Evolutionary conservation across 2,888 invertebrate species (phyloP).

Genomic region (Ypsolopha scabrella): DNA sequence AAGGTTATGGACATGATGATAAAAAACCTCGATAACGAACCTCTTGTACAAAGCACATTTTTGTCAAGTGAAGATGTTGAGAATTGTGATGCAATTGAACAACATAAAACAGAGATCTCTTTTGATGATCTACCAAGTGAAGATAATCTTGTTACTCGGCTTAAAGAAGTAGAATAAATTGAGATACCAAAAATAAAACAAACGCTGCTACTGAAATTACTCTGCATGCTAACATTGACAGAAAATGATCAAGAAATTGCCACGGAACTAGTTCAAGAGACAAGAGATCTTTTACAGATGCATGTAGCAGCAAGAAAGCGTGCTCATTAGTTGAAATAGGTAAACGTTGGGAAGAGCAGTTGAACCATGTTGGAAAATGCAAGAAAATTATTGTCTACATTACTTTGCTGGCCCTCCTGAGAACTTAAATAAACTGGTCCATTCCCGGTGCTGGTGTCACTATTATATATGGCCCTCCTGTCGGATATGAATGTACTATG

Average conservation of each 20-base stretch:
- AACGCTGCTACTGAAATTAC: conserved; percentile 44
- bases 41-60: conserved; percentile 39
- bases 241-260: conserved; percentile 38
- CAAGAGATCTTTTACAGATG: conserved; percentile 59
- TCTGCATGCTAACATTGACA: conserved; percentile 45
- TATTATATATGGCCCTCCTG: conserved; percentile 81
- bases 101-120: conserved; percentile 47
- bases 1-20: conserved; percentile 75
- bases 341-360: conserved; percentile 79
- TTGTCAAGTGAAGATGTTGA: conserved; percentile 35
- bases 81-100: conserved; percentile 37
- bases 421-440: conserved; percentile 87
- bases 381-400: conserved; percentile 80
- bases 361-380: conserved; percentile 79
- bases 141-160: conserved; percentile 46
- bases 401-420: conserved; percentile 84
- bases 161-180: conserved; percentile 41
- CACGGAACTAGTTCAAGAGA: conserved; percentile 47
- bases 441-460: conserved; percentile 77
- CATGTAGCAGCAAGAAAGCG: conserved; percentile 60
- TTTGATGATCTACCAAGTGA: conserved; percentile 48
- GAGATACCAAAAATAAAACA: conserved; percentile 42
- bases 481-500: conserved; percentile 82
- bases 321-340: conserved; percentile 69
- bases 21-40: conserved; percentile 78